Evolutionary conservation across 2,797 vertebrate species (phyloP).

Genomic region (Etheostoma perlongum): DNA sequence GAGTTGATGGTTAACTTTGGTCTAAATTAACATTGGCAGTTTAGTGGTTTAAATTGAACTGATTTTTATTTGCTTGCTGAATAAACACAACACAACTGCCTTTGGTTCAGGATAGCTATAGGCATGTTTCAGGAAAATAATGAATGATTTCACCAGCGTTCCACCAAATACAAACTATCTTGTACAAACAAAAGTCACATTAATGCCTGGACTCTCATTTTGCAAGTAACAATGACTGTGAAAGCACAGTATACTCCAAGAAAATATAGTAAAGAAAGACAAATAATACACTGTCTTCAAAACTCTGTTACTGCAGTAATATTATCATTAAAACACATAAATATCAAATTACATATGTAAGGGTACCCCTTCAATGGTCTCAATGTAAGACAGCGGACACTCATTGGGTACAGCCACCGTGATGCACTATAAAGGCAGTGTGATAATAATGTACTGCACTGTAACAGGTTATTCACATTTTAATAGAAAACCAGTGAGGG

Average conservation of each 20-base stretch:
- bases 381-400: neutral
- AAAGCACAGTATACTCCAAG: neutral
- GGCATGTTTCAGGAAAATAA: neutral
- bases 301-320: neutral
- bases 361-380: neutral
- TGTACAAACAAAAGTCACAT: too few species aligned
- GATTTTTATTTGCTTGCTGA: neutral
- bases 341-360: slow-evolving; percentile 21
- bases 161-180: slow-evolving; percentile 2
- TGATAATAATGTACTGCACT: slow-evolving; percentile 1
- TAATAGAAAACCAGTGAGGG: slow-evolving; percentile 32
- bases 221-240: neutral
- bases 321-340: neutral
- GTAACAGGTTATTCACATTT: slow-evolving; percentile 28
- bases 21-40: neutral
- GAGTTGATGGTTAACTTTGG: neutral
- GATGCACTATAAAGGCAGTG: neutral
- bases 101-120: neutral
- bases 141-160: neutral
- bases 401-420: neutral
- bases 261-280: neutral
- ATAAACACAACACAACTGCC: neutral
- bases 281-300: neutral
- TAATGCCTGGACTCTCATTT: neutral
- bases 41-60: rapidly evolving